A percentile compares a stretch with the other conserved stretches of the same genome.
These are phyloP conservation scores for Magallana ariakensis DNA, from an alignment of 1,140 invertebrate genomes.

Conservation along the genomic window DNA sequence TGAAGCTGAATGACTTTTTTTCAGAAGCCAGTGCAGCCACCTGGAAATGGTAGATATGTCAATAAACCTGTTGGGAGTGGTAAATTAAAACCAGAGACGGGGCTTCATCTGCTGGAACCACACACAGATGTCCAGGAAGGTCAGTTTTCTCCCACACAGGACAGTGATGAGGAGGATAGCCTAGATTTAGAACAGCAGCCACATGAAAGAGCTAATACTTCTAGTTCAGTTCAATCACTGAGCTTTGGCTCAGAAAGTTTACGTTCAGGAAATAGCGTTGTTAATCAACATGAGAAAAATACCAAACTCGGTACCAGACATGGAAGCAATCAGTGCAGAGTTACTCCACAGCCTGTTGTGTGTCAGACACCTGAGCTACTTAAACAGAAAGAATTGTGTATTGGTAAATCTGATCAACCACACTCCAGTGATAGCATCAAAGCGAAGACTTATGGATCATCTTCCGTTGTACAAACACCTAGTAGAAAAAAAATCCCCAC, in stretches of 20 bases:
- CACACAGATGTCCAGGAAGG: conserved; percentile 16
- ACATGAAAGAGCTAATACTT: background rate
- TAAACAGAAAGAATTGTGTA: too few species aligned
- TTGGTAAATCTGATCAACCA: background rate
- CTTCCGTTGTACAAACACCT: background rate
- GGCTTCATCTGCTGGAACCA: background rate
- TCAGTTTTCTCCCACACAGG: background rate
- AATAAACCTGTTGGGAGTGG: conserved; percentile 5
- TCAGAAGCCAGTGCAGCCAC: conserved; percentile 17
- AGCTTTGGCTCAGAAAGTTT: background rate
- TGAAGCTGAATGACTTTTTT: background rate
- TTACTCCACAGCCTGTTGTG: background rate
- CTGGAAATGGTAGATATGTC: background rate
- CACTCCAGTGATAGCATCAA: background rate
- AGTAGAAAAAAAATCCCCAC: background rate
- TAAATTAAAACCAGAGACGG: background rate
- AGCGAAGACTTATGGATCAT: background rate
- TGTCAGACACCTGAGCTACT: too few species aligned
- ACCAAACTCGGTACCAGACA: background rate
- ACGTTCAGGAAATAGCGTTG: background rate
- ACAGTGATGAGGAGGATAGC: conserved; percentile 13
- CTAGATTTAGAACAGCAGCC: background rate
- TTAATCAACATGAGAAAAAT: background rate
- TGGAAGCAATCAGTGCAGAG: background rate
- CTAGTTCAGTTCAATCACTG: background rate